A percentile compares a stretch with the other conserved stretches of the same genome.
Evolutionary conservation across 2,797 vertebrate genomes (phyloP).

Genomic region (Manis pentadactyla): DNA sequence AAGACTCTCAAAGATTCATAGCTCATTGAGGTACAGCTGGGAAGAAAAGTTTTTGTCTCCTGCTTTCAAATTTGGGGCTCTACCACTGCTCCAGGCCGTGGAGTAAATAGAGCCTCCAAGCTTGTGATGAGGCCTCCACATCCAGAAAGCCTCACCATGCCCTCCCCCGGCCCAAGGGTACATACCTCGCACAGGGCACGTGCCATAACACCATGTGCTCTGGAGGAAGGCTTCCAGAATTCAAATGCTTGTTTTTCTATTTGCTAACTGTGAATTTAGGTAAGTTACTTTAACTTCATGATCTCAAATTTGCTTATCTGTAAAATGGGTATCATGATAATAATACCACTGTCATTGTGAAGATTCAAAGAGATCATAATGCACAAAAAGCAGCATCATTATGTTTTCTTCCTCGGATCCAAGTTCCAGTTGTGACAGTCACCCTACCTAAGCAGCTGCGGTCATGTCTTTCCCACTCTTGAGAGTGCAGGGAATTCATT

Average conservation of each 20-base stretch:
- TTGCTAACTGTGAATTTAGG: not conserved
- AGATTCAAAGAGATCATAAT: not conserved
- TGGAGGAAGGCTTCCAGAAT: not conserved
- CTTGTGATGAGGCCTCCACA: not conserved
- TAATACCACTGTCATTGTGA: not conserved
- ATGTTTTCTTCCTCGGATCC: not conserved
- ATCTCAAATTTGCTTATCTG: not conserved
- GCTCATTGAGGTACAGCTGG: not conserved
- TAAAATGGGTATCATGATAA: not conserved
- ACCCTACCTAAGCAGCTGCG: not conserved
- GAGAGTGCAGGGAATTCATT: not conserved
- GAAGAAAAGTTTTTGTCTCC: not conserved
- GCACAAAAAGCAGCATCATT: not conserved
- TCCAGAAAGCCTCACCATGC: not conserved
- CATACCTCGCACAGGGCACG: too few relatives aligned
- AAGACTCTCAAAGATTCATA: not conserved
- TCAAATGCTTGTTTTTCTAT: not conserved
- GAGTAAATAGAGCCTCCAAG: not conserved
- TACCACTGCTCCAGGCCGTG: not conserved
- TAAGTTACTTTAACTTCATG: conserved; percentile 4
- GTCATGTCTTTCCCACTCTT: not conserved
- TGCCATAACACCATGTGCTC: not conserved
- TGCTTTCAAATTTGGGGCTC: conserved; percentile 5
- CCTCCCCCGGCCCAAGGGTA: not conserved
- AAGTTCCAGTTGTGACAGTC: not conserved